Conservation (phyloP, 2,797 vertebrate species). For the Eupleurogrammus muticus region DNA sequence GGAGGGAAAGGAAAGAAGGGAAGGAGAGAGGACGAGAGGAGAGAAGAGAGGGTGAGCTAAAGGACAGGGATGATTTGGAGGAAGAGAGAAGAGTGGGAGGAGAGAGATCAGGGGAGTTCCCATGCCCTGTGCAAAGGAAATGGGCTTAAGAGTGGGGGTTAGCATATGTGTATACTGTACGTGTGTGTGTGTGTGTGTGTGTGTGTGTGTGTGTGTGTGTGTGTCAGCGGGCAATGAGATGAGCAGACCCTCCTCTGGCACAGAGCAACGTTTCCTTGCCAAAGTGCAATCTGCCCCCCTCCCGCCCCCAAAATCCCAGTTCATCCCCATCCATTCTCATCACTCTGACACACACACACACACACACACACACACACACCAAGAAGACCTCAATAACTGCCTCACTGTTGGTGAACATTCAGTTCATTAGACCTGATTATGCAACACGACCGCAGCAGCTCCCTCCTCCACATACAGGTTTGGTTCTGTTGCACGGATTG, state of each 20-base stretch:
- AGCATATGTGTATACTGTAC: conserved; percentile 59
- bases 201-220: conserved; percentile 39
- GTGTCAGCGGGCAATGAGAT: conserved; percentile 77
- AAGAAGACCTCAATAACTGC: conserved; percentile 19
- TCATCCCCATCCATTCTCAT: conserved; percentile 60
- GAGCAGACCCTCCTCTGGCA: conserved; percentile 81
- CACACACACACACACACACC: conserved; percentile 11
- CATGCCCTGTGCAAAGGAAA: conserved; percentile 87
- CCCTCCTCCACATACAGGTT: conserved; percentile 30
- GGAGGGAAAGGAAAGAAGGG: conserved; percentile 36
- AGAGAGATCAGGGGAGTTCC: conserved; percentile 83
- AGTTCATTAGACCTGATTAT: conserved; percentile 50
- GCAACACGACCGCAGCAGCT: conserved; percentile 14
- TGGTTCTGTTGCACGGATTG: not conserved
- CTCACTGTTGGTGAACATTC: conserved; percentile 47
- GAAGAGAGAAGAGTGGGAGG: conserved; percentile 76
- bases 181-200: conserved; percentile 43
- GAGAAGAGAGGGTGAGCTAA: conserved; percentile 72
- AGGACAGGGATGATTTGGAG: conserved; percentile 76
- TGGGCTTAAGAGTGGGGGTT: conserved; percentile 79
- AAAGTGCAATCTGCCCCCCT: conserved; percentile 63
- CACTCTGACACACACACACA: conserved; percentile 28
- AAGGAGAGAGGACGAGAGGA: conserved; percentile 48
- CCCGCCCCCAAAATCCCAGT: conserved; percentile 36
- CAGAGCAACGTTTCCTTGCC: conserved; percentile 67